Evolutionary conservation across 1,140 invertebrate genomes (phyloP), one percentile per base, ranked within the genome.

Genomic region (Trypoxylus dichotomus): DNA sequence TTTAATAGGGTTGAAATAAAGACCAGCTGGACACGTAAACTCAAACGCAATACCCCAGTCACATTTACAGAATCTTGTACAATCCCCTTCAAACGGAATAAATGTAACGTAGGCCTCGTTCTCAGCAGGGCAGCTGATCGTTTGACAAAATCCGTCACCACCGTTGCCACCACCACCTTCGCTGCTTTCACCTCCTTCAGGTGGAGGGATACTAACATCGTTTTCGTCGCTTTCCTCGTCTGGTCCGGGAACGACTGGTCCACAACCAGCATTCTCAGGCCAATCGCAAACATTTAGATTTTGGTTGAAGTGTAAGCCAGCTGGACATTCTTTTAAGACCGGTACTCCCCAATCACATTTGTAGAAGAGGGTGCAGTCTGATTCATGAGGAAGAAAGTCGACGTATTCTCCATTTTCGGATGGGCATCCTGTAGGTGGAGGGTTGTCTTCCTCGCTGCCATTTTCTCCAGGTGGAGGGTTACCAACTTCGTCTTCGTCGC

Each of bases 1-100:
- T 7, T 63, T 41, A 42, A 47, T 32, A 13, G 60, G 41, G 42
- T 82, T 82, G 42, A 78, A 82, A 58, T 79, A 72, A 19, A 82
- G 68, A 8, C 74, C 77, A 21, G 21, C 15, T 10, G 80, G 79
- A 79, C 81, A 82, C n/a, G 41, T 19, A 41, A 75, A 41, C 13
- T 32, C 11, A 19, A 41, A 41, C 29, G 43, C 73, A 11, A 78
- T 60, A 21, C 81, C 81, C 42, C 71, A 6, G 29, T 63, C 75
- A 47, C 81, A 82, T 71, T 80, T 75, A 54, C 29, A 80, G 68
- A 75, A 82, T 71, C 77, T 77, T 27, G 43, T 73, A 75, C 81
- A 82, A 76, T 82, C 77, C 37, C 6, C 2, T 24, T 37, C 27
- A 60, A 76, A 32, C 10, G 78, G 73, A 25, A 75, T 25, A n/a